Evolutionary conservation across 2,888 invertebrate species (phyloP), one percentile per base, ranked within the genome.

Genomic region (Heliconius hortense): DNA sequence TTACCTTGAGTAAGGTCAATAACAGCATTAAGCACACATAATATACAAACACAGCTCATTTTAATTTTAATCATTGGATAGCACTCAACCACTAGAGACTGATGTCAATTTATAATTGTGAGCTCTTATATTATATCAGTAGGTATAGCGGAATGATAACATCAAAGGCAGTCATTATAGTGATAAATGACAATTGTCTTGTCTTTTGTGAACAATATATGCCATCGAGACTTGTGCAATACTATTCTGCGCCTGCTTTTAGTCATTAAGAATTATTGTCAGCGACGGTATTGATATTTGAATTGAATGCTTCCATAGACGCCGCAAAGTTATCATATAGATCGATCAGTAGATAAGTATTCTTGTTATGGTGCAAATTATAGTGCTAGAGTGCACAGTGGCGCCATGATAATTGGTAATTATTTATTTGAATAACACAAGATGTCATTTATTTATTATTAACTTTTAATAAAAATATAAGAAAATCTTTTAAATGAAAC

Each of bases 131-230:
- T 83, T 83, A 85, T 83, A 82, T 83, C 79, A 75, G 78, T 48
- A 48, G 48, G 48, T 78, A 81, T 84, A 85, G 85, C 89, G 88
- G 87, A 86, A 82, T 89, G 92, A 92, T 92, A 92, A 88, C 85
- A 90, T 91, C 90, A 92, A 93, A 93, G 90, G 91, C 92, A 90
- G 90, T 89, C 89, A 90, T 90, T 90, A 88, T 86, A 84, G 85
- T 92, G 92, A 93, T 93, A 92, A 92, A 93, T 90, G 91, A 91
- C 92, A 89, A 92, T 92, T 91, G 92, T 91, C 88, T 90, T 91
- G 92, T 91, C 91, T 89, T 89, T 85, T 84, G 85, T 84, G 83
- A 84, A 90, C 90, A 91, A 93, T 93, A 92, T 91, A 92, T 91
- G 89, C 86, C 88, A 88, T 87, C 88, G 86, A 87, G 86, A 86